A percentile compares a stretch with the other conserved stretches of the same genome.
These are phyloP conservation scores for Magallana angulata DNA, from an alignment of 1,140 invertebrate genomes.

Conservation along the genomic window DNA sequence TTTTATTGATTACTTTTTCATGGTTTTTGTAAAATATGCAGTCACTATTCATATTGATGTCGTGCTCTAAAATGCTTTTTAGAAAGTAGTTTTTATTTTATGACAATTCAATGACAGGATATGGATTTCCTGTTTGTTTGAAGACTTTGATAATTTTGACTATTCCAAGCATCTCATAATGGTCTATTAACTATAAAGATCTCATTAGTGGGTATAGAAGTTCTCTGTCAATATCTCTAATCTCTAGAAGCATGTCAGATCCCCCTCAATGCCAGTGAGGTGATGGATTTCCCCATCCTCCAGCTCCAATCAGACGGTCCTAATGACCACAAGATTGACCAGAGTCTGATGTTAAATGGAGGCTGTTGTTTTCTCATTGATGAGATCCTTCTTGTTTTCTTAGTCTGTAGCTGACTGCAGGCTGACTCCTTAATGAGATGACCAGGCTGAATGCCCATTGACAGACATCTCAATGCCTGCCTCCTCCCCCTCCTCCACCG, in stretches of 20 bases:
- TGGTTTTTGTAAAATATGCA: no score
- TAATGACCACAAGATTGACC: not conserved
- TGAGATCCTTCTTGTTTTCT: not conserved
- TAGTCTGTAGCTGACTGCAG: not conserved
- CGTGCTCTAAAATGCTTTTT: no score
- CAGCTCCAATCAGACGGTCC: not conserved
- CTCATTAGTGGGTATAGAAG: not conserved
- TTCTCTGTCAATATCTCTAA: not conserved
- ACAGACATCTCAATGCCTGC: conserved; percentile 4
- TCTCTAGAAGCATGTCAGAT: not conserved
- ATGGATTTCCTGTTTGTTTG: no score
- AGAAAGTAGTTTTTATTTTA: no score
- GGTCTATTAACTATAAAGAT: not conserved
- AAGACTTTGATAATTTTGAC: no score
- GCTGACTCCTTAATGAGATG: conserved; percentile 14
- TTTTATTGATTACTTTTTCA: no score
- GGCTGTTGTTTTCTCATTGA: not conserved
- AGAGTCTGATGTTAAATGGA: not conserved
- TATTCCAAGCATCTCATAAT: no score
- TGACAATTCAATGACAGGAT: no score
- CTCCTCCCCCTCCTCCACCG: not conserved
- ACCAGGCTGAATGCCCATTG: not conserved
- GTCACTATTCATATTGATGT: no score
- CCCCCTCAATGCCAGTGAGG: not conserved
- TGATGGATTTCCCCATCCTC: not conserved